These are phyloP conservation scores for Cremastobaeus sp. DNA, from an alignment of 2,888 invertebrate genomes.

Conservation along the genomic window DNA sequence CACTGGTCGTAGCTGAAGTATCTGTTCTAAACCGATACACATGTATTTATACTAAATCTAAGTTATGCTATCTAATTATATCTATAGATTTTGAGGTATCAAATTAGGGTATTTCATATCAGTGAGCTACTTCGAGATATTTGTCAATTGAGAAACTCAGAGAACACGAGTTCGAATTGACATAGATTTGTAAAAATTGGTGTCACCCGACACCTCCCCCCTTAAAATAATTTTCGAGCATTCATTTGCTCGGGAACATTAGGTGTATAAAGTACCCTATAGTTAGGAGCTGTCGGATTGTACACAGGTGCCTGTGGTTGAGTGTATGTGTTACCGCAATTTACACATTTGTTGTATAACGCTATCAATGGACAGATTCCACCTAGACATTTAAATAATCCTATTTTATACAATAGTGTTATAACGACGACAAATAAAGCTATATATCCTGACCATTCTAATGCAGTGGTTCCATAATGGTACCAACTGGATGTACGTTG, in stretches of 20 bases:
- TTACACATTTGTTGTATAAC: background rate
- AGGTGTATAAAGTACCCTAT: background rate
- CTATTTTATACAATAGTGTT: background rate
- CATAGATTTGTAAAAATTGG: too few relatives aligned
- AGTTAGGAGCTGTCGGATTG: background rate
- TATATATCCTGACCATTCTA: constrained; percentile 2
- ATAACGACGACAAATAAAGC: background rate
- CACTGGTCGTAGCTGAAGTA: too few relatives aligned
- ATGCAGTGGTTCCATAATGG: background rate
- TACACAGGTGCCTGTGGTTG: background rate
- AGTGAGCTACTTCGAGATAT: too few relatives aligned
- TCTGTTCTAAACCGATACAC: too few relatives aligned
- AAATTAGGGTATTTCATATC: too few relatives aligned
- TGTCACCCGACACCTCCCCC: constrained; percentile 5
- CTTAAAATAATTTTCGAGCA: constrained; percentile 1
- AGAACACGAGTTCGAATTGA: too few relatives aligned
- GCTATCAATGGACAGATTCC: too few relatives aligned
- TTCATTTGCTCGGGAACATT: background rate
- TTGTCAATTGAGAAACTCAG: too few relatives aligned
- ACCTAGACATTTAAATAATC: background rate
- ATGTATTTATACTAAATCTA: too few relatives aligned
- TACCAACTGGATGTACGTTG: background rate
- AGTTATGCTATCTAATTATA: too few relatives aligned
- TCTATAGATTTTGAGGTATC: too few relatives aligned
- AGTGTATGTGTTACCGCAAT: background rate